Percentiles rank a stretch among this genome's conserved stretches.
These are phyloP conservation scores for Graphium colonna DNA, from an alignment of 2,888 invertebrate genomes.

Conservation along the genomic window DNA sequence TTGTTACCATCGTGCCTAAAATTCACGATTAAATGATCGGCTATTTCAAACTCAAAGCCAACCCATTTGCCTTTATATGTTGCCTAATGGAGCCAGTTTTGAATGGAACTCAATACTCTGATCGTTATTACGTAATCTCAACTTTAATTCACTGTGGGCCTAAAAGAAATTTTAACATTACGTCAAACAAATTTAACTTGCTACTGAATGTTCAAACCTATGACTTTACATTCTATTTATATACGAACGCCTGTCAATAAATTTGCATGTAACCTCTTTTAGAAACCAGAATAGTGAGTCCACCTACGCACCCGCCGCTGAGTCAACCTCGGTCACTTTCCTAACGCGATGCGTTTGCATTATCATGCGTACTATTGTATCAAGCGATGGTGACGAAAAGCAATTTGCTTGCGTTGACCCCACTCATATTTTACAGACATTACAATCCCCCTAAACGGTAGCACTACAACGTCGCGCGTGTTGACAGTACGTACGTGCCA, in stretches of 20 bases:
- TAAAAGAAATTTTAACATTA: background rate
- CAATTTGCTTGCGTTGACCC: slow-evolving; percentile 38
- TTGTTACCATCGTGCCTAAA: too few relatives aligned
- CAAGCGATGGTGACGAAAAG: slow-evolving; percentile 3
- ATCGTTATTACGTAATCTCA: too few relatives aligned
- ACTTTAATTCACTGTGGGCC: too few relatives aligned
- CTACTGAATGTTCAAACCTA: slow-evolving; percentile 29
- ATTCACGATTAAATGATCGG: too few relatives aligned
- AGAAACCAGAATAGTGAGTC: slow-evolving; percentile 36
- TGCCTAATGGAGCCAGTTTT: too few relatives aligned
- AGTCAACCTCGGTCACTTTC: slow-evolving; percentile 41
- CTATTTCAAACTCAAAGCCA: too few relatives aligned
- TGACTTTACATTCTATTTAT: slow-evolving; percentile 23
- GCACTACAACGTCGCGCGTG: slow-evolving; percentile 46
- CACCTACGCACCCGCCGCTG: slow-evolving; percentile 43
- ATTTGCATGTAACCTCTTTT: slow-evolving; percentile 12
- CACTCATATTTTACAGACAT: slow-evolving; percentile 36
- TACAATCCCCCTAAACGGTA: slow-evolving; percentile 17
- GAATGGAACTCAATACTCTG: too few relatives aligned
- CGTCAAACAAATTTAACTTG: slow-evolving; percentile 22
- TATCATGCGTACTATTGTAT: slow-evolving; percentile 27
- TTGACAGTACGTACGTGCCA: slow-evolving; percentile 48
- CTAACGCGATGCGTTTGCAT: slow-evolving; percentile 35
- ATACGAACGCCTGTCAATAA: background rate
- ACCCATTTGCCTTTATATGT: too few relatives aligned